Percentiles rank a stretch among this genome's conserved stretches.
Evolutionary conservation across 2,888 invertebrate genomes (phyloP).

Genomic region (Octonoba sinensis): DNA sequence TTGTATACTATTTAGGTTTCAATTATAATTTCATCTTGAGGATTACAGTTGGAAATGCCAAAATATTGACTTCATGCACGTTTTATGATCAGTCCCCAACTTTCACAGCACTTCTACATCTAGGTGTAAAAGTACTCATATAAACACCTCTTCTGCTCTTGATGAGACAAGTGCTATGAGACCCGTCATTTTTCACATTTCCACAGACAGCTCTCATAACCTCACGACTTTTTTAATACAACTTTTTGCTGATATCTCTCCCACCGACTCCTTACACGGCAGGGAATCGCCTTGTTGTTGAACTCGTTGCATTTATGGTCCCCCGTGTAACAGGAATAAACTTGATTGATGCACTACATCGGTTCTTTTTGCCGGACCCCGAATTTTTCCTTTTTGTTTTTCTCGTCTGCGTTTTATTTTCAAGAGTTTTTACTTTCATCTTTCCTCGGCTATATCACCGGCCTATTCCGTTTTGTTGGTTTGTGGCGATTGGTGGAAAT

Average conservation of each 20-base stretch:
- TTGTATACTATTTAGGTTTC: no score
- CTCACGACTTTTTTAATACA: slow-evolving; percentile 2
- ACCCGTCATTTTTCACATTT: slow-evolving; percentile 53
- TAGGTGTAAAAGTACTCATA: no score
- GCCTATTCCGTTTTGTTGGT: no score
- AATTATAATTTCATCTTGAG: no score
- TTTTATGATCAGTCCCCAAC: slow-evolving; percentile 25
- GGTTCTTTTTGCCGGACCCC: no score
- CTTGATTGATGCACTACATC: slow-evolving; percentile 52
- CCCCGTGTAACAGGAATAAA: slow-evolving; percentile 26
- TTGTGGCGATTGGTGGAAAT: slow-evolving; percentile 6
- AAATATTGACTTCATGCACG: not conserved
- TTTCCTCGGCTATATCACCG: no score
- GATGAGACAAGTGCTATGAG: slow-evolving; percentile 46
- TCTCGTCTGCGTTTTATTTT: no score
- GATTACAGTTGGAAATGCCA: no score
- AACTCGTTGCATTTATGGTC: slow-evolving; percentile 23
- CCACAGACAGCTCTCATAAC: slow-evolving; percentile 33
- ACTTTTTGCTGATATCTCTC: slow-evolving; percentile 1
- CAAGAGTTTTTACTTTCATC: no score
- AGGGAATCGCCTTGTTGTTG: slow-evolving; percentile 25
- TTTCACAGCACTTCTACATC: slow-evolving; percentile 5
- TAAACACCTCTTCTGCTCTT: not conserved
- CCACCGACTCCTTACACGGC: not conserved
- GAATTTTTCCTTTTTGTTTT: slow-evolving; percentile 10